phyloP scores from a whole-genome alignment of 92 coral and sea anemone genomes.

The Phenganax marumi region DNA sequence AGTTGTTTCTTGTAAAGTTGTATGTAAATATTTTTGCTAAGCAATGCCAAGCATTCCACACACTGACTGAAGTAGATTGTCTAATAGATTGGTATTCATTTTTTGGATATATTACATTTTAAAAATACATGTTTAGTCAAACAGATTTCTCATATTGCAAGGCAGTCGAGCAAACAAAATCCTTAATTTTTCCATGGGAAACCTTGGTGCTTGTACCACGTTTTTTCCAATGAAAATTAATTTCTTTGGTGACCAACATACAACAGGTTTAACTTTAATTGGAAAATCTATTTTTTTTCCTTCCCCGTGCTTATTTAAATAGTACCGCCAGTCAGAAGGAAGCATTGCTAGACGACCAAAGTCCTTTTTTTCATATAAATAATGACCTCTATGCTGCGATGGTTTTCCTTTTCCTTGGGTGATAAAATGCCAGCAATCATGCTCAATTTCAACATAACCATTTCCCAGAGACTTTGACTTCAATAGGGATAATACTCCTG shows the following conservation, averaged over 20 bases:
- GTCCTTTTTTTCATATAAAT: no score
- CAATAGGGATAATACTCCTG: conserved; percentile 47
- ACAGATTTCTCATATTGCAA: conserved; percentile 8
- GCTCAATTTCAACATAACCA: no score
- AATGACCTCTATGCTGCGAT: no score
- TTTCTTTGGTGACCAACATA: conserved; percentile 43
- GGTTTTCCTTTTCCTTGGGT: conserved; percentile 47
- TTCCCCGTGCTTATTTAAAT: no score
- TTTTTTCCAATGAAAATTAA: conserved; percentile 37
- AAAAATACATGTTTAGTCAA: not conserved
- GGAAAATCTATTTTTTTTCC: no score
- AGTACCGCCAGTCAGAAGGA: no score
- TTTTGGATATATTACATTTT: not conserved
- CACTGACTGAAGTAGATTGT: no score
- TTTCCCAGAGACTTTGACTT: conserved; percentile 45
- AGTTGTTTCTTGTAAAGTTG: not conserved
- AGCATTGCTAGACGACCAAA: no score
- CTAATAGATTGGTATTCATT: not conserved
- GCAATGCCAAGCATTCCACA: not conserved
- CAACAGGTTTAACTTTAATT: conserved; percentile 50
- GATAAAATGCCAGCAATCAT: no score
- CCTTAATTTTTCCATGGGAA: no score
- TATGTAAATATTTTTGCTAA: not conserved
- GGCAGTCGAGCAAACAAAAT: conserved; percentile 27
- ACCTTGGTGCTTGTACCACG: conserved; percentile 43